These are phyloP conservation scores for Nesidiocoris tenuis DNA, from an alignment of 2,888 invertebrate genomes.

Conservation along the genomic window DNA sequence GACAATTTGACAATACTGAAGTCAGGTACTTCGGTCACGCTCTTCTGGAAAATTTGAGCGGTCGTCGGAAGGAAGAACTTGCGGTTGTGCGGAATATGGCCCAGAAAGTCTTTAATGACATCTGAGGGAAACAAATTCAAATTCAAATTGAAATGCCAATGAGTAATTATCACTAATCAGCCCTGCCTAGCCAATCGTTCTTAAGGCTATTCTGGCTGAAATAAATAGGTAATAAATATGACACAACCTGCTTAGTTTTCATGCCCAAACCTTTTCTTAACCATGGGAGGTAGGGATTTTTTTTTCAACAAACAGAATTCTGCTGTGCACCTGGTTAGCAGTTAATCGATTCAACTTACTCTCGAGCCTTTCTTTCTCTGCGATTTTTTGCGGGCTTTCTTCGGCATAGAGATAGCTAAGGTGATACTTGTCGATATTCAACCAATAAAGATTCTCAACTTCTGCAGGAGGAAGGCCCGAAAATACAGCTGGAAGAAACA, in stretches of 20 bases:
- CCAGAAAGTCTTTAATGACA: constrained; percentile 74
- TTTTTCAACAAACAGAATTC: too few relatives aligned
- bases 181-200: too few relatives aligned
- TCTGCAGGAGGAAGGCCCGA: constrained; percentile 7
- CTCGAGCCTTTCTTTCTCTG: constrained; percentile 74
- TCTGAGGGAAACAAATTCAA: constrained; percentile 57
- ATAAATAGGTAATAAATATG: too few relatives aligned
- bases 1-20: constrained; percentile 81
- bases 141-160: neutral
- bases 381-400: constrained; percentile 74
- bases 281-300: too few relatives aligned
- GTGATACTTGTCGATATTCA: constrained; percentile 70
- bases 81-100: constrained; percentile 72
- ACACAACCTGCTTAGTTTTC: too few relatives aligned
- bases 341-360: constrained; percentile 57
- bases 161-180: neutral
- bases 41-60: constrained; percentile 70
- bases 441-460: constrained; percentile 11
- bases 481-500: constrained; percentile 10
- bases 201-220: too few relatives aligned
- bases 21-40: constrained; percentile 67
- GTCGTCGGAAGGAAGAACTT: constrained; percentile 78
- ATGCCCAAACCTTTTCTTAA: too few relatives aligned
- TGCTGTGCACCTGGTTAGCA: too few relatives aligned
- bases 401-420: constrained; percentile 77